phyloP scores from a whole-genome alignment of 2,888 invertebrate genomes.

The Drosophila setosimentum region DNA sequence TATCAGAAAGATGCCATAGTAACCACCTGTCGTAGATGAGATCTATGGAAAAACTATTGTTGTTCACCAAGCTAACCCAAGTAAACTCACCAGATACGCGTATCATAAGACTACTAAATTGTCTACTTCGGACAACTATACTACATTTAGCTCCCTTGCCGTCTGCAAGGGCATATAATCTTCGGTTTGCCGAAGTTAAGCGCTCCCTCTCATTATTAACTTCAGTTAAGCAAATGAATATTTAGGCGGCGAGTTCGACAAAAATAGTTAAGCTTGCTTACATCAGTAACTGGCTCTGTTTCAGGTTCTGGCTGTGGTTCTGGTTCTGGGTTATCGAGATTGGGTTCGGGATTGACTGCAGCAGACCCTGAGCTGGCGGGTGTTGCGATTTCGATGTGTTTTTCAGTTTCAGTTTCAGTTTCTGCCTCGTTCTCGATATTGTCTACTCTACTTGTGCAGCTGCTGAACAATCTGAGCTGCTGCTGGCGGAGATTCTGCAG shows the following conservation, averaged over 20 bases:
- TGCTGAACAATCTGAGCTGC: conserved; percentile 69
- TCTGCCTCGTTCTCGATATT: conserved; percentile 59
- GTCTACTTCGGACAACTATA: not conserved
- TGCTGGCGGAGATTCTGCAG: conserved; percentile 72
- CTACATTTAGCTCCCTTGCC: not conserved
- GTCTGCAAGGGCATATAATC: conserved; percentile 1
- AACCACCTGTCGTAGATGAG: not conserved
- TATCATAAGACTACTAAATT: not conserved
- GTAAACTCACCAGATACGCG: not conserved
- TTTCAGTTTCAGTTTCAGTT: conserved; percentile 27
- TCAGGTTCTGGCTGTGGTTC: conserved; percentile 30
- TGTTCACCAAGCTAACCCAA: not conserved
- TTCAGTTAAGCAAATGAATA: conserved; percentile 18
- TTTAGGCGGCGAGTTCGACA: conserved; percentile 15
- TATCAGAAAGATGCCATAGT: not conserved
- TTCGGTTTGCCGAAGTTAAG: conserved; percentile 28
- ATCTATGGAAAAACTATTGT: not conserved
- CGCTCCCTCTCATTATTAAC: conserved; percentile 5
- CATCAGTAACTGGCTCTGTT: conserved; percentile 47
- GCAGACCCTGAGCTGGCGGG: conserved; percentile 9
- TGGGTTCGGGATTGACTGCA: conserved; percentile 16
- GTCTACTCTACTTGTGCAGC: conserved; percentile 72
- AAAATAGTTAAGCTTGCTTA: conserved; percentile 56
- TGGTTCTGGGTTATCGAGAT: conserved; percentile 30
- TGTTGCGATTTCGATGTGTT: conserved; percentile 10